A percentile compares a stretch with the other conserved stretches of the same genome.
Evolutionary conservation across 2,113 vertebrate genomes (phyloP).

Genomic region (Paratilapia polleni): DNA sequence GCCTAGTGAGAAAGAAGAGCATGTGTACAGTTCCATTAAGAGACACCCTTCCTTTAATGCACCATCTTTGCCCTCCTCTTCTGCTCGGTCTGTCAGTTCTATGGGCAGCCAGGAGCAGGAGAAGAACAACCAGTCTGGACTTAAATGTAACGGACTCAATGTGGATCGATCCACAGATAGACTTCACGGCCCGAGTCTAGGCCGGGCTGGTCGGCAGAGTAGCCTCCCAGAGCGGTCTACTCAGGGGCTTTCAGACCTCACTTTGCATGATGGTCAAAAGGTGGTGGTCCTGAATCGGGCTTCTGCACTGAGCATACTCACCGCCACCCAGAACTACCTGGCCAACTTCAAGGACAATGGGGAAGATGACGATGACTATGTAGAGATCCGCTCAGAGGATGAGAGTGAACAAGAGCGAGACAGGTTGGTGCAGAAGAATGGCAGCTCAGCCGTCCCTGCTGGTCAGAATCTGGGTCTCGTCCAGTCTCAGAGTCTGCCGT

Average conservation of each 20-base stretch:
- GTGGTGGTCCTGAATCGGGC: constrained; percentile 87
- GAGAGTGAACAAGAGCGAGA: constrained; percentile 78
- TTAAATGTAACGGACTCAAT: constrained; percentile 53
- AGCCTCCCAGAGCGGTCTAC: constrained; percentile 79
- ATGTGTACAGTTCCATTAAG: constrained; percentile 87
- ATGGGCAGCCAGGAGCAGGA: constrained; percentile 80
- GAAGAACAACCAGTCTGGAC: constrained; percentile 71
- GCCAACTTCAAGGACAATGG: constrained; percentile 94
- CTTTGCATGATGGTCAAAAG: constrained; percentile 93
- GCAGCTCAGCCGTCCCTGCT: constrained; percentile 37
- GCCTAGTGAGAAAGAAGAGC: constrained; percentile 85
- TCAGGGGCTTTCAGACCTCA: constrained; percentile 85
- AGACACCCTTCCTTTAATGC: constrained; percentile 71
- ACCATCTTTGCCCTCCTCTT: constrained; percentile 69
- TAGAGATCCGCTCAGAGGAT: constrained; percentile 97
- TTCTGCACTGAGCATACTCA: constrained; percentile 84
- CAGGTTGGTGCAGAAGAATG: constrained; percentile 30
- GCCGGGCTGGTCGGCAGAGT: constrained; percentile 72
- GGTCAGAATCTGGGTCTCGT: constrained; percentile 46
- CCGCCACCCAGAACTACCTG: constrained; percentile 92
- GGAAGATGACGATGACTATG: constrained; percentile 93
- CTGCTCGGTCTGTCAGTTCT: constrained; percentile 83
- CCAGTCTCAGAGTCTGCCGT: constrained; percentile 73
- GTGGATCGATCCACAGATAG: constrained; percentile 56
- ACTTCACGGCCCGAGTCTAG: constrained; percentile 47